These are phyloP conservation scores for Anolis carolinensis DNA, from an alignment of 2,113 vertebrate genomes.

Conservation along the genomic window DNA sequence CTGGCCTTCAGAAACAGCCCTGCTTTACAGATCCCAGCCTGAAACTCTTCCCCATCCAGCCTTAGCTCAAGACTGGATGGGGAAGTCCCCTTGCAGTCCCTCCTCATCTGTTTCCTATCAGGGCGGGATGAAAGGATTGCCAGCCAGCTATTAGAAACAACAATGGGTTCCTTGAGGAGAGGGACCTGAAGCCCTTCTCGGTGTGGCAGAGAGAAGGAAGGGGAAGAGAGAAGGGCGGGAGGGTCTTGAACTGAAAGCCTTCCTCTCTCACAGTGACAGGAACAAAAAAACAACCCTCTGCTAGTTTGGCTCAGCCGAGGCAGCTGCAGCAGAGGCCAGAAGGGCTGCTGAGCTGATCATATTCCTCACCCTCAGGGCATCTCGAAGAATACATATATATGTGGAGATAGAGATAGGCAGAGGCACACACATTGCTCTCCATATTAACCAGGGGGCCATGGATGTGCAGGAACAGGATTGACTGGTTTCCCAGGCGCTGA, in stretches of 20 bases:
- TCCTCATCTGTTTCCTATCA: conserved; percentile 37
- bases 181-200: neutral
- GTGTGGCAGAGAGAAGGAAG: neutral
- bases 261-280: too few species aligned
- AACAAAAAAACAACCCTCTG: too few species aligned
- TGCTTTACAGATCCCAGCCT: conserved; percentile 7
- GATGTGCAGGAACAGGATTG: conserved; percentile 60
- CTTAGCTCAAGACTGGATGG: conserved; percentile 2
- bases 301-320: neutral
- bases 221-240: neutral
- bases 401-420: too few species aligned
- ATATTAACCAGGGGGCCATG: conserved; percentile 48
- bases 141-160: conserved; percentile 4
- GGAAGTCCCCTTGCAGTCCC: conserved; percentile 11
- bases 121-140: conserved; percentile 19
- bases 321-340: conserved; percentile 27
- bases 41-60: conserved; percentile 16
- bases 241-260: neutral
- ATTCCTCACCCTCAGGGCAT: conserved; percentile 67
- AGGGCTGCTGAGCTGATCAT: conserved; percentile 61
- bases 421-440: too few species aligned
- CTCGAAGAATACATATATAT: conserved; percentile 20
- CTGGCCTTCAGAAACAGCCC: neutral
- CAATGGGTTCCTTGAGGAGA: conserved; percentile 33
- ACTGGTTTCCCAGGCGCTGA: conserved; percentile 67